A percentile compares a stretch with the other conserved stretches of the same genome.
These are phyloP conservation scores for Hypotaenidia philippensis DNA, from an alignment of 2,797 vertebrate genomes.

Conservation along the genomic window DNA sequence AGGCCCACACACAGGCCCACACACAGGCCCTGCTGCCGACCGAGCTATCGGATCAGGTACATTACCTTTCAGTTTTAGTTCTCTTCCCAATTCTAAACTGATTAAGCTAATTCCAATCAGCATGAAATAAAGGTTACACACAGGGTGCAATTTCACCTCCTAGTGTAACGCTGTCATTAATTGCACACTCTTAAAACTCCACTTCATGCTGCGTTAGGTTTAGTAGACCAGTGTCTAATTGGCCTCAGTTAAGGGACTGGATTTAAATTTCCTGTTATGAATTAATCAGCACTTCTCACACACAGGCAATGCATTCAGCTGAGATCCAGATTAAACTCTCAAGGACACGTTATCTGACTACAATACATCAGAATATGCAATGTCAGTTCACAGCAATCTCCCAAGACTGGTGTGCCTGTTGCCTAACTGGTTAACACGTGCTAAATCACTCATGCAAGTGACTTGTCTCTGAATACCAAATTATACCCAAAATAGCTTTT, in stretches of 20 bases:
- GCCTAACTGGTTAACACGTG: background rate
- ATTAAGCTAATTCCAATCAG: slow-evolving; percentile 20
- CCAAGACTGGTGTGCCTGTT: background rate
- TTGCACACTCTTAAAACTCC: background rate
- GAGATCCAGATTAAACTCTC: background rate
- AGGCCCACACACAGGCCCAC: too few species aligned
- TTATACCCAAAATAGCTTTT: background rate
- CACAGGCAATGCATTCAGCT: background rate
- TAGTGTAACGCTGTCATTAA: background rate
- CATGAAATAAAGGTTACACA: slow-evolving; percentile 14
- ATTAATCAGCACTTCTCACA: background rate
- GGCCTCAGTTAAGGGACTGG: background rate
- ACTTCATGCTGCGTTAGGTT: slow-evolving; percentile 1
- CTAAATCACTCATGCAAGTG: background rate
- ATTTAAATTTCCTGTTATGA: background rate
- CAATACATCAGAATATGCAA: background rate
- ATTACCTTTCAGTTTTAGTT: background rate
- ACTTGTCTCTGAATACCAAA: background rate
- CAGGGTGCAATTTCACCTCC: background rate
- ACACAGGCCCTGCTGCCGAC: background rate
- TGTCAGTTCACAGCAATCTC: background rate
- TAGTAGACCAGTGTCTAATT: slow-evolving; percentile 12
- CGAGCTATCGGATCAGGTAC: background rate
- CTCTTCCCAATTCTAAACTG: slow-evolving; percentile 3
- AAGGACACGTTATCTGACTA: background rate